Conservation (phyloP, 30 jellyfish, hydroid and myxozoan genomes). For the Rhopilema esculentum region DNA sequence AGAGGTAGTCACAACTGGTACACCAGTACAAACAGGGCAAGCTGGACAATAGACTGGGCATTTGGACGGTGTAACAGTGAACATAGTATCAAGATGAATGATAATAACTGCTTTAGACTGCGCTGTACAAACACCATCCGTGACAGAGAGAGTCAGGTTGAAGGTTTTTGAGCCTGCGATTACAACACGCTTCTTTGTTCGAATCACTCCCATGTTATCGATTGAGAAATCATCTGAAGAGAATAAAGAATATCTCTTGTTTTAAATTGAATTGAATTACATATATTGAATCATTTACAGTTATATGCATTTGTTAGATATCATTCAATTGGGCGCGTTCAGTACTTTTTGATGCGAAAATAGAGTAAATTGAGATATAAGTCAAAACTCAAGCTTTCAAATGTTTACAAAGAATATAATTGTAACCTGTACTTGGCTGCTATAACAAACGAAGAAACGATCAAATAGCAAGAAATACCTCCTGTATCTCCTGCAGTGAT, state of each 20-base stretch:
- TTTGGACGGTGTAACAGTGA: conserved; percentile 70
- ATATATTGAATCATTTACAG: too few relatives aligned
- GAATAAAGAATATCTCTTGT: background rate
- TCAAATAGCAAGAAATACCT: background rate
- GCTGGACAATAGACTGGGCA: conserved; percentile 69
- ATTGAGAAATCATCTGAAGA: conserved; percentile 52
- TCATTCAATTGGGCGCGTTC: too few relatives aligned
- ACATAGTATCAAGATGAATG: conserved; percentile 66
- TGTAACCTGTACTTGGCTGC: too few relatives aligned
- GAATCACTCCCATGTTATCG: conserved; percentile 68
- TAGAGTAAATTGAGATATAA: background rate
- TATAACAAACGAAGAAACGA: too few relatives aligned
- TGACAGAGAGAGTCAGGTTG: conserved; percentile 67
- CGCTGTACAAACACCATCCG: conserved; percentile 83
- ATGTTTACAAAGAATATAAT: too few relatives aligned
- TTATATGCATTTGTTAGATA: too few relatives aligned
- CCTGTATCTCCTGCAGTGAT: conserved; percentile 79
- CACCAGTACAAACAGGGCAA: conserved; percentile 58
- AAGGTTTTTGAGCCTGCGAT: conserved; percentile 55
- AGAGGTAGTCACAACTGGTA: conserved; percentile 40
- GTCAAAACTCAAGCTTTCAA: too few relatives aligned
- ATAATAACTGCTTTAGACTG: conserved; percentile 40
- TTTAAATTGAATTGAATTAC: background rate
- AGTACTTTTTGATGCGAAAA: background rate
- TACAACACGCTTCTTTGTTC: conserved; percentile 50